Conservation (phyloP, 1,140 invertebrate species). For the Bombus terrestris region DNA sequence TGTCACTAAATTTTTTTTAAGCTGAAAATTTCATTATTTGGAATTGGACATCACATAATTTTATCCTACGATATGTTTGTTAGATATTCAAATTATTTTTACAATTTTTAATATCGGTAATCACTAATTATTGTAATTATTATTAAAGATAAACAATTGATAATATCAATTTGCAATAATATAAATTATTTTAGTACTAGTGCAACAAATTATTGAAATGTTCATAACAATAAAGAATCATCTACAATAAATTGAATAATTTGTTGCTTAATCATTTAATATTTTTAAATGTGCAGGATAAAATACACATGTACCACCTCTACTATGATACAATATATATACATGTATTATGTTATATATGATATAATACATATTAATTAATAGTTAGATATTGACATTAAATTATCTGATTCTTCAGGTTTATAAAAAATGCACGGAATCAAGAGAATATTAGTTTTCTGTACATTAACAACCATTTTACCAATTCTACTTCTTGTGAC, state of each 20-base stretch:
- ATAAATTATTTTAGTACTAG: background rate
- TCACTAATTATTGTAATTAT: background rate
- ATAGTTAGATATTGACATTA: background rate
- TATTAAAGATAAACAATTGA: background rate
- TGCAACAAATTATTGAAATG: background rate
- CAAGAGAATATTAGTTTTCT: conserved; percentile 89
- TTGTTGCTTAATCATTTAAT: background rate
- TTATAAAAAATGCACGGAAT: conserved; percentile 88
- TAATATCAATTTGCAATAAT: background rate
- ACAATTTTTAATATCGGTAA: background rate
- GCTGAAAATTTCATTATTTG: background rate
- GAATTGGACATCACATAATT: background rate
- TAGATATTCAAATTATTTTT: background rate
- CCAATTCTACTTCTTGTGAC: conserved; percentile 88
- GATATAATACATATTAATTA: background rate
- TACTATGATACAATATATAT: background rate
- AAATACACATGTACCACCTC: background rate
- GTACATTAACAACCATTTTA: conserved; percentile 87
- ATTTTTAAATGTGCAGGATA: background rate
- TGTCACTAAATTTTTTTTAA: background rate
- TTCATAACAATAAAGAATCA: background rate
- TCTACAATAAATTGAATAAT: background rate
- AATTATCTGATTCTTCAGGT: conserved; percentile 38
- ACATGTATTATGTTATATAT: background rate
- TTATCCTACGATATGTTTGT: background rate